Base-by-base conservation (phyloP, 2,113 vertebrate species). In the Apus apus region DNA sequence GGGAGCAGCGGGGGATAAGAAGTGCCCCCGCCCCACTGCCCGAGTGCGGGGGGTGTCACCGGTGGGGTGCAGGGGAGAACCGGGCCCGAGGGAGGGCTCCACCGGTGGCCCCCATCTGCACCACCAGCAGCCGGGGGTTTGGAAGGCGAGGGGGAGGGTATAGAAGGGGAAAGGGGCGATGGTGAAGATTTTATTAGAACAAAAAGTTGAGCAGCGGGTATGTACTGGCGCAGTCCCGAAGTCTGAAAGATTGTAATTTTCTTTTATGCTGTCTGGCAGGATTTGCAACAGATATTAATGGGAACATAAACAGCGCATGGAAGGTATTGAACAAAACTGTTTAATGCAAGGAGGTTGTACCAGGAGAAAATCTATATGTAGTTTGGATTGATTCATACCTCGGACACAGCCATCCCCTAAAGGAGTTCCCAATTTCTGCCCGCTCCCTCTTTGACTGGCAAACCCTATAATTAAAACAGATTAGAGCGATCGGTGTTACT, bases 281-380 rank as follows among this genome's bases (percentile, higher is more conserved):
- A 98, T 98, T 98, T 97, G 97, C 97, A 97, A 97, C 95, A 96
- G 97, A 97, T 98, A 98, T 98, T 97, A 98, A 97, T 97, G 94
- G 96, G 91, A 96, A 97, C 97, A 97, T 98, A 98, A 98, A 98
- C 95, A 98, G 97, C 95, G 91, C 96, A 91, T 88, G 91, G 96
- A 97, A 97, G 95, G 96, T 97, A 97, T 95, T 96, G 98, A 97
- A 96, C 96, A 98, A 96, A 97, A 97, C 92, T 97, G 96, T 97
- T 97, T 96, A 97, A 97, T 95, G 93, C 97, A 96, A 97, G 97
- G 94, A 97, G 96, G 95, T 94, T 98, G 97, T 98, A 97, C 95
- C 82, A 58, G 92, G 94, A 96, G 93, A 95, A 97, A 97, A 97
- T 95, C 97, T 95, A 95, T 94, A 93, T 53, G 58, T 92, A 94